Conservation (phyloP, 2,797 vertebrate species). For the Rhinella marina region DNA sequence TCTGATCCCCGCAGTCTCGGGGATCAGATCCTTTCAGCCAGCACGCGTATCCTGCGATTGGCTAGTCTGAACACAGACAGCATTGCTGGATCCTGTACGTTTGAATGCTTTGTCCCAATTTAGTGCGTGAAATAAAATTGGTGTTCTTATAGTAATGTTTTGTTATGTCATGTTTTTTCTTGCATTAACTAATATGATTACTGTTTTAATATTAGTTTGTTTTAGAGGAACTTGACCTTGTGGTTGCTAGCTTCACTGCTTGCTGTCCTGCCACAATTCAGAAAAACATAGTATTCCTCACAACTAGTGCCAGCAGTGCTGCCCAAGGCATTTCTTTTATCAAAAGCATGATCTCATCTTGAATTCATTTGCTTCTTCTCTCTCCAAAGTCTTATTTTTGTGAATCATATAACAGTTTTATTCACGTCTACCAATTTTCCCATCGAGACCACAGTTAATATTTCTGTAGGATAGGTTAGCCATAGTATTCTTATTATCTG, state of each 20-base stretch:
- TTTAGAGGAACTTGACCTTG: constrained; percentile 29
- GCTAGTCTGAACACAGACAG: too few species aligned
- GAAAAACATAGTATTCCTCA: neutral
- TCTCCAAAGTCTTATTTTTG: constrained; percentile 8
- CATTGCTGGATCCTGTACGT: too few species aligned
- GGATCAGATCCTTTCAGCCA: too few species aligned
- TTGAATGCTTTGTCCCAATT: neutral
- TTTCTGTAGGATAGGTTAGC: neutral
- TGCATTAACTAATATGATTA: neutral
- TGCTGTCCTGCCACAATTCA: neutral
- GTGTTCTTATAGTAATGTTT: neutral
- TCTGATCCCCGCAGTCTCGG: too few species aligned
- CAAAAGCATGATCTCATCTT: constrained; percentile 18
- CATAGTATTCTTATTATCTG: neutral
- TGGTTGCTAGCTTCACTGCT: neutral
- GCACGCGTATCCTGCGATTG: too few species aligned
- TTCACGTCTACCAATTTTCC: neutral
- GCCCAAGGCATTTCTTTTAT: constrained; percentile 23
- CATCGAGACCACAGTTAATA: constrained; percentile 3
- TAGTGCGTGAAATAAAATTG: neutral
- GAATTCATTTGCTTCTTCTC: constrained; percentile 30
- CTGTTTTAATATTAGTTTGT: neutral
- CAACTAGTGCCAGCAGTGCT: constrained; percentile 7
- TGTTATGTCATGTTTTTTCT: neutral
- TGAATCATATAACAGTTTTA: constrained; percentile 18